Evolutionary conservation across 1,140 invertebrate genomes (phyloP), one percentile per base, ranked within the genome.

Genomic region (Cardiocondyla obscurior): DNA sequence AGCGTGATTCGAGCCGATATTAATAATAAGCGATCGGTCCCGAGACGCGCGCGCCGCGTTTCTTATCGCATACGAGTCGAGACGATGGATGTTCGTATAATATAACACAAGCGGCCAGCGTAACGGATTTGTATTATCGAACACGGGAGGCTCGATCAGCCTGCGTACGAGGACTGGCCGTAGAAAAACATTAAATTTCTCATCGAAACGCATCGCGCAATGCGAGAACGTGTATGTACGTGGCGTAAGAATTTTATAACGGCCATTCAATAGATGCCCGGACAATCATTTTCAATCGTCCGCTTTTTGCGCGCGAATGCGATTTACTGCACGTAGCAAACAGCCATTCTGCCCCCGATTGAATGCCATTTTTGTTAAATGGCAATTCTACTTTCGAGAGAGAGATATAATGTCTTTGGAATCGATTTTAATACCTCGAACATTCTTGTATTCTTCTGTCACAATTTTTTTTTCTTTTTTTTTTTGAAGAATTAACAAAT

Each of bases 11-110:
- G 70, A 22, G 25, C 39, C 72, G 62, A 87, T 86, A 87, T 84
- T 84, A 87, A 81, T 84, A 87, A 81, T 88, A 87, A 81, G 55
- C 65, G 60, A 74, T 49, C 8, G 44, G n/a, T 36, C 62, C 30
- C 53, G 62, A 72, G 42, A 73, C 22, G 39, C 30, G 51, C 49
- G n/a, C 49, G 25, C n/a, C 28, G 19, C 4, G 30, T 57, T 74
- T 51, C 58, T 53, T 64, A 39, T 70, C 57, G 19, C 36, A 14
- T 14, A 33, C 28, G 10, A 7, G 22, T 42, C 73, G 28, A 55
- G 58, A 42, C 53, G 46, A 58, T 81, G 55, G 22, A 30, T 33
- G 3, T 33, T 36, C 12, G 46, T 36, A 58, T 16, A 55, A 58
- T 16, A 55, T 42, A 60, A 69, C 28, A 53, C 53, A 67, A 25